phyloP scores from a whole-genome alignment of 2,113 vertebrate species.

The Pangasianodon hypophthalmus region DNA sequence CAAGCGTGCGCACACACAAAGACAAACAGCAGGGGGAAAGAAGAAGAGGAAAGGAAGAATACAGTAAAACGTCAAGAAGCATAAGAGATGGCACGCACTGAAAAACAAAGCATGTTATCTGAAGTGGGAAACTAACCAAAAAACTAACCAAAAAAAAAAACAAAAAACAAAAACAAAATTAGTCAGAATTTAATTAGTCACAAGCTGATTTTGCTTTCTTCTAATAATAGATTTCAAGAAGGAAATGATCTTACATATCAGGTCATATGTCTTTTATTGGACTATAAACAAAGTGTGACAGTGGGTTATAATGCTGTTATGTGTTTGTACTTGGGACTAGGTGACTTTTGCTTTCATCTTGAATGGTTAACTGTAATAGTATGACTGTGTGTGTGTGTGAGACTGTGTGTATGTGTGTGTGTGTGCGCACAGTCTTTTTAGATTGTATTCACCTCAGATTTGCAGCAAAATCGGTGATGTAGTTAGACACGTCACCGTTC shows the following conservation, averaged over 20 bases:
- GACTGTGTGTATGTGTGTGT: constrained; percentile 5
- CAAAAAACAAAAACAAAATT: not conserved
- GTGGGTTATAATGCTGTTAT: not conserved
- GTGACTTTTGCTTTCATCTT: constrained; percentile 26
- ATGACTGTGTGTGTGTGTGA: constrained; percentile 21
- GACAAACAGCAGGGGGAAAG: constrained; percentile 31
- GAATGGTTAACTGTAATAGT: not conserved
- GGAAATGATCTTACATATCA: not conserved
- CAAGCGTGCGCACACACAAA: constrained; percentile 52
- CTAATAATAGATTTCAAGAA: not conserved
- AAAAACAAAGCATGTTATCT: not conserved
- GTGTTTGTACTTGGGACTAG: constrained; percentile 41
- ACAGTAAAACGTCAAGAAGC: constrained; percentile 47
- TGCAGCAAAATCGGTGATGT: constrained; percentile 80
- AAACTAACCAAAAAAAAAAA: no score
- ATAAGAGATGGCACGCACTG: not conserved
- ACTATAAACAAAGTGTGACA: not conserved
- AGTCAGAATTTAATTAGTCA: not conserved
- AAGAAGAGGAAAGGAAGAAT: constrained; percentile 18
- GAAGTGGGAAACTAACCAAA: not conserved
- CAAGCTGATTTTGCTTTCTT: not conserved
- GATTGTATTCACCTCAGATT: constrained; percentile 76
- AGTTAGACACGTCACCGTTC: constrained; percentile 80
- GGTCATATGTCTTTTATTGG: not conserved
- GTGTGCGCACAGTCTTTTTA: constrained; percentile 5